Conservation (phyloP, 2,113 vertebrate species). For the Australoheros scitulus region DNA sequence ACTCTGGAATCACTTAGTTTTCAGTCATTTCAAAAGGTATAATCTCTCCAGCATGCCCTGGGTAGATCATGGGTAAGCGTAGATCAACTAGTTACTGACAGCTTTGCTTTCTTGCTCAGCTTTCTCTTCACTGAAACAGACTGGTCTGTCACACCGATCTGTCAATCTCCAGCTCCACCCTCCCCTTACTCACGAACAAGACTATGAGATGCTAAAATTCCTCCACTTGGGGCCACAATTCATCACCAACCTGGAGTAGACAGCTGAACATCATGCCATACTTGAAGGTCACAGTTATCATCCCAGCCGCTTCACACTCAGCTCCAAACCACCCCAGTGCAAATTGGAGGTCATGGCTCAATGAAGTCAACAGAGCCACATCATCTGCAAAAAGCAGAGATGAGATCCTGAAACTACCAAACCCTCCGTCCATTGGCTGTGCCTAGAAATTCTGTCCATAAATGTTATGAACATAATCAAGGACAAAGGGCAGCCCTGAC, state of each 20-base stretch:
- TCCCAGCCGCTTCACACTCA: neutral
- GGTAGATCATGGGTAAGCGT: neutral
- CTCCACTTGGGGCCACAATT: neutral
- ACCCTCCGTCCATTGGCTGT: neutral
- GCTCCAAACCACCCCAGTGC: neutral
- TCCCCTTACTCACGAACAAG: neutral
- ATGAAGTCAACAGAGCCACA: neutral
- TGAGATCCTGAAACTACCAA: neutral
- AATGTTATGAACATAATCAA: neutral
- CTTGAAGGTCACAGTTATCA: neutral
- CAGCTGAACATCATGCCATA: neutral
- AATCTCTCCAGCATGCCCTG: neutral
- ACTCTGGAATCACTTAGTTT: neutral
- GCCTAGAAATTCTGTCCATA: neutral
- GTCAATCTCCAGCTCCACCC: neutral
- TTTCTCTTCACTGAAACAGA: neutral
- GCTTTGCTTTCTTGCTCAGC: neutral
- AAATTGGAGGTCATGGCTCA: neutral
- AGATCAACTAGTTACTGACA: neutral
- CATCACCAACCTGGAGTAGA: neutral
- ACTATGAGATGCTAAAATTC: neutral
- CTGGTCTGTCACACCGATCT: no score
- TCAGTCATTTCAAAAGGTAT: neutral
- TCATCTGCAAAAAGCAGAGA: neutral
- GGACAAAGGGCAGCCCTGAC: neutral